Base-by-base conservation (phyloP, 2,797 vertebrate genomes). In the Peromyscus aztecus region DNA sequence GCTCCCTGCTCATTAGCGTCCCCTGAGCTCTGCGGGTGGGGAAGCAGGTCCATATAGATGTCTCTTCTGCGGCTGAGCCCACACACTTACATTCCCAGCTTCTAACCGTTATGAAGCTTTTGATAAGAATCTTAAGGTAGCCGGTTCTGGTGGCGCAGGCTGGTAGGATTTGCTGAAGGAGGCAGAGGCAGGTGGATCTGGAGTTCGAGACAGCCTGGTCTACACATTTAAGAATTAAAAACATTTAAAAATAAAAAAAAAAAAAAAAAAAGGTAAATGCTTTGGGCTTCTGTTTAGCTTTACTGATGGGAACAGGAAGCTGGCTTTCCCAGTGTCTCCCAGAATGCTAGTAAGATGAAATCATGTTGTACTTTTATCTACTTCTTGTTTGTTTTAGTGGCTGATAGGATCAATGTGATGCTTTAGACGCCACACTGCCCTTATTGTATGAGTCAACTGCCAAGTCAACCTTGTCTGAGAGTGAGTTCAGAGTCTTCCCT, bases 351-450 rank as follows among this genome's bases (percentile, higher is more conserved):
- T 84, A 65, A 67, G 63, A 88, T 94, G 81, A 97, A 95, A 52
- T 95, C 82, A 93, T 71, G 78, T 83, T 94, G 43, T 59, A 29
- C 29, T 91, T 95, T 91, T 67, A 89, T 89, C 91, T 55, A 5
- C 90, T 91, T 96, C 73, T 91, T 55, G 63, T 76, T 94, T 91
- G 57, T 86, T 92, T 92, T 84, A 81, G 81, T 85, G 55, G 65
- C 69, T 91, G 84, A 94, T 34, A 91, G 83, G 65, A 96, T 14
- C 3, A 11, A 6, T 31, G 4, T 87, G 78, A 90, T 59, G 71
- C 43, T 40, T 85, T 77, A 75, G 67, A 37, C 10, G 69, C 55
- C n/a, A 90, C 4, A 63, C 37, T 86, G 75, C 21, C 73, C 93
- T 93, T 86, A 40, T 12, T 57, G 61, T 59, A 65, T 71, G 46